Evolutionary conservation across 2,888 invertebrate genomes (phyloP), one percentile per base, ranked within the genome.

Genomic region (Mimachlamys varia): DNA sequence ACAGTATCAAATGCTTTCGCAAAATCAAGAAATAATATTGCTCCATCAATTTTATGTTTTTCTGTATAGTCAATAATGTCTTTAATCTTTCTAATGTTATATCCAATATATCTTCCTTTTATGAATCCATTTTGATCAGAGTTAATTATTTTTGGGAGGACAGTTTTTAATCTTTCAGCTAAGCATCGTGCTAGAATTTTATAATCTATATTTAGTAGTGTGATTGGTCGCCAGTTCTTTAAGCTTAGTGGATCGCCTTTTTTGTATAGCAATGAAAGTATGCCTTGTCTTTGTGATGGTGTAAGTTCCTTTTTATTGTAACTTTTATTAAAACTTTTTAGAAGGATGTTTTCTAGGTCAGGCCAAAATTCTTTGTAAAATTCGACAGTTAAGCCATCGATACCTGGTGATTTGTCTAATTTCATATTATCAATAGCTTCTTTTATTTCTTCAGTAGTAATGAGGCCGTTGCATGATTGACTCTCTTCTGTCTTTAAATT

Each of bases 21-120:
- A 50, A 91, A 91, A 37, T 91, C 92, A 17, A 91, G 49, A 88
- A 90, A 91, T 38, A 92, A 27, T 5, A 90, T 22, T 50, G 87
- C 76, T n/a, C 90, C 91, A 27, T 88, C 1, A 44, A 91, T 90
- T 3, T 90, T 13, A 62, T 27, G 19, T 27, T 37, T 27, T 37
- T 90, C 89, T 44, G 87, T 22, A 62, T 91, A 90, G 17, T 92
- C 89, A 22, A 92, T 88, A 87, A 91, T 88, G 50, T 91, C 91
- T 53, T 89, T 62, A 50, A 50, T 50, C 7, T 50, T 7, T 50
- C 50, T 50, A 12, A 50, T 50, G 15, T 50, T 50, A 15, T 12
- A 50, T 50, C 50, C 50, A 50, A 50, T 50, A 7, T 44, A 89
- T 38, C 88, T 12, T 19, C 89, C 89, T 44, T 89, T 15, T 19